These are phyloP conservation scores for Microctenopoma lineatum DNA, from an alignment of 2,797 vertebrate genomes.

Conservation along the genomic window DNA sequence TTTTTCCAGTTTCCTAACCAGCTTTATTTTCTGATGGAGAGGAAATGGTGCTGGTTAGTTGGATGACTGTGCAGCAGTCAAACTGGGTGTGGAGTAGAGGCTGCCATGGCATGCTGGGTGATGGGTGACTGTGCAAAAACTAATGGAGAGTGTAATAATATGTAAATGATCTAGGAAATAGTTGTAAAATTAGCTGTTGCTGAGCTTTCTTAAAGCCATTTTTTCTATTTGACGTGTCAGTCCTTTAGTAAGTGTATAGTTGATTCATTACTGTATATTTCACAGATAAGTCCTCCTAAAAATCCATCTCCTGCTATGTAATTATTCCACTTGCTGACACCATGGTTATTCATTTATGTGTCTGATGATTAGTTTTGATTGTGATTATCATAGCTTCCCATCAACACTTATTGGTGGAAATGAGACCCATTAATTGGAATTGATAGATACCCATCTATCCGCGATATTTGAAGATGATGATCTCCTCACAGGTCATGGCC, in stretches of 20 bases:
- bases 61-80: conserved; percentile 41
- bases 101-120: conserved; percentile 38
- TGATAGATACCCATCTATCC: conserved; percentile 36
- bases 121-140: conserved; percentile 60
- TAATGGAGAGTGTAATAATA: conserved; percentile 15
- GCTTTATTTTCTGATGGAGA: conserved; percentile 45
- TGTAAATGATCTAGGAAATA: conserved; percentile 1
- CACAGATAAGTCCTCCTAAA: conserved; percentile 14
- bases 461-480: conserved; percentile 55
- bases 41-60: conserved; percentile 41
- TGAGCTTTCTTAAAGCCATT: background rate
- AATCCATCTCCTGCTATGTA: conserved; percentile 27
- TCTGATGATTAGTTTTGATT: conserved; percentile 36
- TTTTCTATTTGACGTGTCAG: background rate
- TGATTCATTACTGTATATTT: background rate
- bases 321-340: background rate
- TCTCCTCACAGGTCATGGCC: conserved; percentile 32
- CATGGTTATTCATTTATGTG: conserved; percentile 4
- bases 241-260: conserved; percentile 1
- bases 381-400: conserved; percentile 21
- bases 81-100: conserved; percentile 42
- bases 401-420: conserved; percentile 33
- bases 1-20: conserved; percentile 37
- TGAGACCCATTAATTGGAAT: conserved; percentile 43
- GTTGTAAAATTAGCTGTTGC: background rate